phyloP scores from a whole-genome alignment of 2,888 invertebrate genomes.

The Ochropacha duplaris region DNA sequence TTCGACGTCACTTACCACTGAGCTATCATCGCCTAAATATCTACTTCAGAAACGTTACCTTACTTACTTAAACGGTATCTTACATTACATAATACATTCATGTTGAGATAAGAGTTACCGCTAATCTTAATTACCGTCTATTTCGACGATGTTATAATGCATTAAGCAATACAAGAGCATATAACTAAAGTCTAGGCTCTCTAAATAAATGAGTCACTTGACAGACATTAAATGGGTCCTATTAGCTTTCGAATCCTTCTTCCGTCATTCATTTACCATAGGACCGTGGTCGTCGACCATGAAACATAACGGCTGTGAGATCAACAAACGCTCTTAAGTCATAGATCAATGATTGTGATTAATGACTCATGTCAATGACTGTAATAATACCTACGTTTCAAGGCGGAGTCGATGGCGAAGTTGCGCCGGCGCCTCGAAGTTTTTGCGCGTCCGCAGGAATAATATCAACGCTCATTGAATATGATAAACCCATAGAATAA shows the following conservation, averaged over 20 bases:
- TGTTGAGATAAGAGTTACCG: too few species aligned
- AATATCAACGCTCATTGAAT: conserved; percentile 24
- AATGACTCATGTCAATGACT: conserved; percentile 39
- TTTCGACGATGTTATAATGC: conserved; percentile 5
- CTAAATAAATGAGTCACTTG: background rate
- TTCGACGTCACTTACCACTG: too few species aligned
- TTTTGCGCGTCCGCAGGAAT: conserved; percentile 26
- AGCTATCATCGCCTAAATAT: too few species aligned
- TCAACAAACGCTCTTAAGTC: conserved; percentile 19
- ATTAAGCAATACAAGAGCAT: background rate
- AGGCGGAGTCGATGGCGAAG: conserved; percentile 7
- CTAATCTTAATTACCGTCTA: background rate
- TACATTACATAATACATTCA: too few species aligned
- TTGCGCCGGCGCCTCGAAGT: conserved; percentile 31
- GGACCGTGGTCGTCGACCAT: background rate
- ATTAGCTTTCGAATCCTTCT: background rate
- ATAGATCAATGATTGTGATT: conserved; percentile 40
- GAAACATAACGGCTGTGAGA: conserved; percentile 7
- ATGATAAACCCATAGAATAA: conserved; percentile 17
- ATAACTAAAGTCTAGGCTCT: background rate
- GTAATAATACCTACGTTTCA: conserved; percentile 11
- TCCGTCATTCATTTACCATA: background rate
- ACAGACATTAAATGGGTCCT: background rate
- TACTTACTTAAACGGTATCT: too few species aligned
- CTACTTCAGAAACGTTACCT: too few species aligned